Conservation (phyloP, 2,888 invertebrate species). For the Schizotus pectinicornis region DNA sequence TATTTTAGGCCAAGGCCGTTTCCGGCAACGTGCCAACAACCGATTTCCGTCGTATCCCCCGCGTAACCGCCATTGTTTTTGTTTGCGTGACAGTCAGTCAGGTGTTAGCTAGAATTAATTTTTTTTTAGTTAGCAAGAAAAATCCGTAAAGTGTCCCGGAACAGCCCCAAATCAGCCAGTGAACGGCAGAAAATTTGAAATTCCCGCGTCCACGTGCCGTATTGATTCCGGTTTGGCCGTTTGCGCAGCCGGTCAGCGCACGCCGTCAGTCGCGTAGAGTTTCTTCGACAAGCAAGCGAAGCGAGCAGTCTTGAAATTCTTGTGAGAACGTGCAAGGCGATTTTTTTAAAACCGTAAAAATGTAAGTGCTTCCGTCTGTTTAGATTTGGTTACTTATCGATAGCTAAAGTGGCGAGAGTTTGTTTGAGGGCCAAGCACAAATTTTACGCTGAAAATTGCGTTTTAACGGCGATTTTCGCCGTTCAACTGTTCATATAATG, state of each 20-base stretch:
- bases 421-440: neutral
- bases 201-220: slow-evolving; percentile 44
- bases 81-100: slow-evolving; percentile 18
- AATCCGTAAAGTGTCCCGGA: slow-evolving; percentile 19
- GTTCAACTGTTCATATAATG: slow-evolving; percentile 34
- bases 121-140: slow-evolving; percentile 15
- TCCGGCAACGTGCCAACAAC: too few species aligned
- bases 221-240: slow-evolving; percentile 53
- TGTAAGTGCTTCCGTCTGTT: slow-evolving; percentile 49
- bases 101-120: slow-evolving; percentile 15
- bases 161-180: neutral
- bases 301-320: slow-evolving; percentile 42
- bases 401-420: neutral
- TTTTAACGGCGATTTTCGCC: slow-evolving; percentile 31
- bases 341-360: slow-evolving; percentile 59
- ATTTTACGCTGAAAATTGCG: slow-evolving; percentile 13
- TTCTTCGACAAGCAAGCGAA: slow-evolving; percentile 42
- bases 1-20: too few species aligned
- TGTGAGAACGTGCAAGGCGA: slow-evolving; percentile 56
- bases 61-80: slow-evolving; percentile 13
- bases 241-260: slow-evolving; percentile 43
- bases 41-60: neutral
- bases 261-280: slow-evolving; percentile 28
- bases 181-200: slow-evolving; percentile 39
- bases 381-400: neutral